These are phyloP conservation scores for Diachasma alloeum DNA, from an alignment of 1,140 invertebrate genomes.

Conservation along the genomic window DNA sequence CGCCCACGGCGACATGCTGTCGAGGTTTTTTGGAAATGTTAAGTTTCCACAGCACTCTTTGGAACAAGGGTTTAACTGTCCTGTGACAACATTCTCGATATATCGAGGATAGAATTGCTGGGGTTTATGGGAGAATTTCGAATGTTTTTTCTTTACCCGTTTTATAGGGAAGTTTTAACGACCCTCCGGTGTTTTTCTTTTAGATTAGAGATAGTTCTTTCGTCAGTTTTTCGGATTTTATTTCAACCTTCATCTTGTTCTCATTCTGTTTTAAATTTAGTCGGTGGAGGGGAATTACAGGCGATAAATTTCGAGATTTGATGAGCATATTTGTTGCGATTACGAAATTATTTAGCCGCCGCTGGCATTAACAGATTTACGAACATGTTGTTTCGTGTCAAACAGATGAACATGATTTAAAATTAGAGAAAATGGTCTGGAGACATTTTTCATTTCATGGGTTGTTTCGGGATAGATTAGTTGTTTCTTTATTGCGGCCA, in stretches of 20 bases:
- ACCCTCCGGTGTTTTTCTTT: too few species aligned
- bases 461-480: not conserved
- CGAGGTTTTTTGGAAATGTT: not conserved
- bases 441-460: not conserved
- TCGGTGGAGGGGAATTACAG: not conserved
- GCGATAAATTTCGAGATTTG: not conserved
- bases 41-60: not conserved
- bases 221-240: too few species aligned
- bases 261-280: not conserved
- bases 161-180: too few species aligned
- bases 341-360: not conserved
- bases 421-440: not conserved
- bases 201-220: too few species aligned
- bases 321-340: not conserved
- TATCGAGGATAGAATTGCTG: not conserved
- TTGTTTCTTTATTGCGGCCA: not conserved
- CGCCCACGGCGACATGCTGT: not conserved
- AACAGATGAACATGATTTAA: not conserved
- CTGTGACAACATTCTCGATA: not conserved
- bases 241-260: too few species aligned
- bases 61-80: not conserved
- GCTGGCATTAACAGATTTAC: not conserved
- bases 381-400: constrained; percentile 1
- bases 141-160: not conserved
- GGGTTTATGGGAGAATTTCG: not conserved